phyloP scores from a whole-genome alignment of 2,797 vertebrate genomes.

The Potorous gilbertii region DNA sequence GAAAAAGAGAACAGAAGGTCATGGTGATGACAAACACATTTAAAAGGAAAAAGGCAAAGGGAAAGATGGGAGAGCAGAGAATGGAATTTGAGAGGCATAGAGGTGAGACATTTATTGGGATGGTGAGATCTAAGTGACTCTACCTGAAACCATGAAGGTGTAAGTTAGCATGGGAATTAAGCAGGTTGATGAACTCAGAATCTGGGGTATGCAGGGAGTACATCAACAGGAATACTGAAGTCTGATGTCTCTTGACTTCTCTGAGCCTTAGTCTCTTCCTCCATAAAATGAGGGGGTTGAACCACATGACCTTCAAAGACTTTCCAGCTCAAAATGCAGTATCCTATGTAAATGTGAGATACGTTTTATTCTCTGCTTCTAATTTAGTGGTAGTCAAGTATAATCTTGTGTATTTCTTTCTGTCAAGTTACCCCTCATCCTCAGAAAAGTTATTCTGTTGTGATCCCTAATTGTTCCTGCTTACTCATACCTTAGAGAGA shows the following conservation, averaged over 20 bases:
- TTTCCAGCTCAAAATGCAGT: background rate
- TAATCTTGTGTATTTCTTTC: background rate
- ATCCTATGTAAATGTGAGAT: background rate
- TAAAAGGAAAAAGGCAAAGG: background rate
- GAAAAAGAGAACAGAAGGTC: background rate
- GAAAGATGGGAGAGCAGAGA: background rate
- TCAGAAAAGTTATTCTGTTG: background rate
- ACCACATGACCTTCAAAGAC: background rate
- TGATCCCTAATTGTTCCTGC: background rate
- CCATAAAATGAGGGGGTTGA: background rate
- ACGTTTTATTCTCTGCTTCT: background rate
- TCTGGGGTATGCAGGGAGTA: background rate
- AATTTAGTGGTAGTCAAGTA: background rate
- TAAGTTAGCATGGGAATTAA: background rate
- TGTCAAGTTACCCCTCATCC: background rate
- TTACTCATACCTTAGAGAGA: slow-evolving; percentile 5
- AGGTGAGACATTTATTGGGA: background rate
- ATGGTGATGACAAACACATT: background rate
- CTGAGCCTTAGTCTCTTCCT: background rate
- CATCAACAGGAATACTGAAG: background rate
- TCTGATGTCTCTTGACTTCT: background rate
- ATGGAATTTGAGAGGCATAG: background rate
- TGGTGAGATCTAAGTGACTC: background rate
- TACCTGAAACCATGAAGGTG: background rate
- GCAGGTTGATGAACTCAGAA: background rate